Percentiles rank a stretch among this genome's conserved stretches.
Evolutionary conservation across 2,797 vertebrate genomes (phyloP).

Genomic region (Anniella stebbinsi): DNA sequence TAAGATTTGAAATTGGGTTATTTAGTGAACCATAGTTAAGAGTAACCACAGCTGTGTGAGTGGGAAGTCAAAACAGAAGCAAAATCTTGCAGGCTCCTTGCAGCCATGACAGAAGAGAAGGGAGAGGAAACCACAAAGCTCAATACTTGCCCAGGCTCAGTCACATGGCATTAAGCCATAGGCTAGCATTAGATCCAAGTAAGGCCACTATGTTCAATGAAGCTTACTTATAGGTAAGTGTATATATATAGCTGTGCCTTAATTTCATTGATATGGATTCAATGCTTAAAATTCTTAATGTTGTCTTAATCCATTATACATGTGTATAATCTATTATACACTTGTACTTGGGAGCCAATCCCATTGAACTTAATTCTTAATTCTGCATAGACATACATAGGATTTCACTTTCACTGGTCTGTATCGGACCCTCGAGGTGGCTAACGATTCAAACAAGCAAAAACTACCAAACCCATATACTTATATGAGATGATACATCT

Average conservation of each 20-base stretch:
- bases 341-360: background rate
- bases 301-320: too few species aligned
- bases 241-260: background rate
- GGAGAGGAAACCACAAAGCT: too few species aligned
- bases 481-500: background rate
- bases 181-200: too few species aligned
- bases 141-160: too few species aligned
- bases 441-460: background rate
- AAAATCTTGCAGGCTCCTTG: too few species aligned
- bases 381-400: background rate
- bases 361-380: too few species aligned
- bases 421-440: too few species aligned
- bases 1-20: background rate
- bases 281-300: background rate
- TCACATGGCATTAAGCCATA: too few species aligned
- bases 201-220: too few species aligned
- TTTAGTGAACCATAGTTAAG: background rate
- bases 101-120: too few species aligned
- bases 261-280: too few species aligned
- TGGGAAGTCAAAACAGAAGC: too few species aligned
- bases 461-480: background rate
- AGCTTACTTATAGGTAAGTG: background rate
- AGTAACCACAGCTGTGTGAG: background rate
- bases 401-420: background rate
- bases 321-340: background rate